phyloP scores from a whole-genome alignment of 2,113 vertebrate genomes.

The Nerophis lumbriciformis region DNA sequence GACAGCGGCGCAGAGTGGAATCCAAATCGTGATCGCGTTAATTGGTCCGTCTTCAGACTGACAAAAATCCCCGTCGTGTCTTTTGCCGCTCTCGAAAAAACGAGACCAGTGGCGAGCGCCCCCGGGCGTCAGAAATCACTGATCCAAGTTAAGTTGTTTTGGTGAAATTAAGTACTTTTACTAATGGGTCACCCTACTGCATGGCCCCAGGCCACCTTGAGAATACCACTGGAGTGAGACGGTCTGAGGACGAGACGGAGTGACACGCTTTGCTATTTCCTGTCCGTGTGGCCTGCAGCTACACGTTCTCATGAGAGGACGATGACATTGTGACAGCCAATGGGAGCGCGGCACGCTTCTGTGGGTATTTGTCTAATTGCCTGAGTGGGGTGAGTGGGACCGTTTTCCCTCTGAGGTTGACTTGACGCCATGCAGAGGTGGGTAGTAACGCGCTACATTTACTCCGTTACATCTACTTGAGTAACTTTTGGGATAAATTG shows the following conservation, averaged over 20 bases:
- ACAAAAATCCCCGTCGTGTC: constrained; percentile 13
- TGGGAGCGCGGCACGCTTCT: constrained; percentile 20
- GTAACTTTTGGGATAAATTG: too few relatives aligned
- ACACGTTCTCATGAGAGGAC: constrained; percentile 28
- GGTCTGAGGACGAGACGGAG: constrained; percentile 31
- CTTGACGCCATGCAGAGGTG: constrained; percentile 7
- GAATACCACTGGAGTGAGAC: constrained; percentile 41
- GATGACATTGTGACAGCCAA: constrained; percentile 28
- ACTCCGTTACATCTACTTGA: too few relatives aligned
- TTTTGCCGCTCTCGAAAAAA: constrained; percentile 23
- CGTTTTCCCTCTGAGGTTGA: constrained; percentile 17
- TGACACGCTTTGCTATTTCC: constrained; percentile 51
- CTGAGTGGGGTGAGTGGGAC: constrained; percentile 8
- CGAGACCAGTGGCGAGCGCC: constrained; percentile 26
- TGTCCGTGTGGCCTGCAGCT: constrained; percentile 40
- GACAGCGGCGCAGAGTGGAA: constrained; percentile 8
- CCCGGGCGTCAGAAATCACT: constrained; percentile 22
- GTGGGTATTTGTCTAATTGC: constrained; percentile 31
- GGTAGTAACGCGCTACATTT: too few relatives aligned
- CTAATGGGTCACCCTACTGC: constrained; percentile 57
- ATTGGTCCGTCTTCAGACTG: constrained; percentile 1
- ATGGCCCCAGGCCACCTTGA: constrained; percentile 50
- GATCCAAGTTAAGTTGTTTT: constrained; percentile 46
- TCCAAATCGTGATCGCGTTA: constrained; percentile 19
- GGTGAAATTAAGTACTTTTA: constrained; percentile 52